These are phyloP conservation scores for Pseudomyrmex gracilis DNA, from an alignment of 1,140 invertebrate species.

Conservation along the genomic window DNA sequence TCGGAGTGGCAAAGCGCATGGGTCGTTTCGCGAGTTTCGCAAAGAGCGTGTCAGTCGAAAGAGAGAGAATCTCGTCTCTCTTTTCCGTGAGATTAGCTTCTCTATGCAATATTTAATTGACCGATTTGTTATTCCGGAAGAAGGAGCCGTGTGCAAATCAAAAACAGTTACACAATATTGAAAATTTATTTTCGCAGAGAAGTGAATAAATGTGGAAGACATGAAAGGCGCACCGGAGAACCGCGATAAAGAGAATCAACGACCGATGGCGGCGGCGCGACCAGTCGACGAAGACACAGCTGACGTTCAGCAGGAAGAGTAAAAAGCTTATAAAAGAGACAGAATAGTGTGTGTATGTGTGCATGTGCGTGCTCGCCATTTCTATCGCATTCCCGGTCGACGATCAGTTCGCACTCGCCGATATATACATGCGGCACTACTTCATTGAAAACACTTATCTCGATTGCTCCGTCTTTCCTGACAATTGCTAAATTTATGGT, in stretches of 20 bases:
- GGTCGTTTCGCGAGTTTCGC: conserved; percentile 71
- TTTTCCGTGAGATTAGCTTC: conserved; percentile 25
- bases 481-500: conserved; percentile 14
- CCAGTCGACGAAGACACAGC: conserved; percentile 51
- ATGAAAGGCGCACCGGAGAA: conserved; percentile 66
- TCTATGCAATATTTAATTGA: background rate
- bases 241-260: conserved; percentile 75
- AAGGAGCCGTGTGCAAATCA: background rate
- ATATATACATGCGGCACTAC: background rate
- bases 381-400: conserved; percentile 46
- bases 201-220: conserved; percentile 24
- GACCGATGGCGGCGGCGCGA: conserved; percentile 60
- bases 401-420: conserved; percentile 18
- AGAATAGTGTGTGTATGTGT: conserved; percentile 61
- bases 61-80: conserved; percentile 2
- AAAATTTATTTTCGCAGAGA: conserved; percentile 5
- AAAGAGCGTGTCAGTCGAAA: background rate
- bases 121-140: background rate
- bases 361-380: conserved; percentile 50
- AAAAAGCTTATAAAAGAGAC: conserved; percentile 71
- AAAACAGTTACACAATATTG: background rate
- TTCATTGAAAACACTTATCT: background rate
- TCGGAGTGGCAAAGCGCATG: conserved; percentile 80
- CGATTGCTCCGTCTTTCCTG: background rate
- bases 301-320: conserved; percentile 76